phyloP scores from a whole-genome alignment of 2,113 vertebrate genomes.

The Notarius lentiginosus region DNA sequence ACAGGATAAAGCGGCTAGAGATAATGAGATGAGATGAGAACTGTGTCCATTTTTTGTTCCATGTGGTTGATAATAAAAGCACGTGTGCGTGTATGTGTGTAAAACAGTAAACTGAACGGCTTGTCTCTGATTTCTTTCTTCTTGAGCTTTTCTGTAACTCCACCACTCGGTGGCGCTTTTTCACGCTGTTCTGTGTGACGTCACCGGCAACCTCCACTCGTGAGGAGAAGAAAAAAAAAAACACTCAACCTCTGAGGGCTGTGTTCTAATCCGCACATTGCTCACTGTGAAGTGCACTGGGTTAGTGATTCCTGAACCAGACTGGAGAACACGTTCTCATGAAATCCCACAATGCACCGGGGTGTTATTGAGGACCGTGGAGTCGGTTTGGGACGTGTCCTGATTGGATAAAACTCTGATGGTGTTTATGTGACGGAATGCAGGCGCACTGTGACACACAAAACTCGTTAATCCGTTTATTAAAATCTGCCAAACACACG shows the following conservation, averaged over 20 bases:
- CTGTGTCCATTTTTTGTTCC: background rate
- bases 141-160: background rate
- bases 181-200: background rate
- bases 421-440: slow-evolving; percentile 24
- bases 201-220: background rate
- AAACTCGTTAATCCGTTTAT: background rate
- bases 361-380: background rate
- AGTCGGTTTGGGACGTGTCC: background rate
- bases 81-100: too few species aligned
- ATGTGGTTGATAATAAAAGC: background rate
- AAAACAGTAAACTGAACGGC: background rate
- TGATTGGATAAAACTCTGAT: background rate
- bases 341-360: background rate
- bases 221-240: background rate
- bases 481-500: background rate
- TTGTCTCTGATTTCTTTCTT: background rate
- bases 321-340: too few species aligned
- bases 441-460: background rate
- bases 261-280: background rate
- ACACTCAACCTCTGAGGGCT: background rate
- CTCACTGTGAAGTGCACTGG: background rate
- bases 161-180: background rate
- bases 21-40: too few species aligned
- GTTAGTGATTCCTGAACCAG: background rate
- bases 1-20: too few species aligned